Base-by-base conservation (phyloP, 2,888 invertebrate genomes). In the Meganola albula region DNA sequence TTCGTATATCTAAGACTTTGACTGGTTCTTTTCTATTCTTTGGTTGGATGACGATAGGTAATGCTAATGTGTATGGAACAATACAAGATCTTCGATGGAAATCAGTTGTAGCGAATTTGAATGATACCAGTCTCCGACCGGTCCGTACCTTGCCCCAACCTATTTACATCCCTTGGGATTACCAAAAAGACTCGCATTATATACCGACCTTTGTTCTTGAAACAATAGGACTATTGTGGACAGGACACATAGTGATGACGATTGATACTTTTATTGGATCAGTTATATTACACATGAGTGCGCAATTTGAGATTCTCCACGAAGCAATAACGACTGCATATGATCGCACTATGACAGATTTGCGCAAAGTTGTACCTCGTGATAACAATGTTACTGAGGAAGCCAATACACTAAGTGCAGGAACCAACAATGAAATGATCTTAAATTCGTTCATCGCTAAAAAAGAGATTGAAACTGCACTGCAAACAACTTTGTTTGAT, bases 201-300 rank as follows among this genome's bases (percentile, higher is more conserved):
- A 67, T 82, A 31, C 61, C 64, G 3, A 80, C 85, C 0, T 82
- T 79, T 40, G 50, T 72, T 2, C 46, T 85, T 6, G 84, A 83
- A 53, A 76, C 80, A 7, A 45, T 76, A 1, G 85, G 85, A 1
- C 48, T 85, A 12, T 48, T 85, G 9, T 85, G 84, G 84, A 85
- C 84, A 0, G 85, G 84, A 1, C 83, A 84, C 29, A 84, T 85
- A 21, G 80, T 85, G 7, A 77, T 85, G 79, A 69, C 69, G 0
- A 79, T 84, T 28, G 85, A 85, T 38, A 84, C 84, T 0, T 79
- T 84, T 39, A 80, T 85, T 35, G 85, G 73, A 4, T 75, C 84
- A 2, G 48, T 85, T 9, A 80, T 85, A 31, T 51, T 84, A 0
- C 84, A 84, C 29, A 82, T 84, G 80, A 80, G 82, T 34, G 58